These are phyloP conservation scores for Semotilus atromaculatus DNA, from an alignment of 2,797 vertebrate genomes.

Conservation along the genomic window DNA sequence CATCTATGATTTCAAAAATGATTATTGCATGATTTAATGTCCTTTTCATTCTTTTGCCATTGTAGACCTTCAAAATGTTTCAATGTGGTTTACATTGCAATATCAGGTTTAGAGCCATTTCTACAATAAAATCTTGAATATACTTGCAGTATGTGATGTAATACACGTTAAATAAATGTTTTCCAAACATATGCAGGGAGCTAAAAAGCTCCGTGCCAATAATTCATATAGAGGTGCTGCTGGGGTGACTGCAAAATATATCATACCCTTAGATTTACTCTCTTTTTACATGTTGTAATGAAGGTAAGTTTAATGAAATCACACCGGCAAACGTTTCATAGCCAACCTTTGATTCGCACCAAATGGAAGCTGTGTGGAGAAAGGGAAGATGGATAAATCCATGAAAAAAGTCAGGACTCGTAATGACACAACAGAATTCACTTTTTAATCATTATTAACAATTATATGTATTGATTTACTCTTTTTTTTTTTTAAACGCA, in stretches of 20 bases:
- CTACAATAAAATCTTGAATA: not conserved
- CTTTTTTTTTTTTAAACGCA: slow-evolving; percentile 63
- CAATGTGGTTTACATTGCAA: not conserved
- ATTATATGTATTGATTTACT: slow-evolving; percentile 79
- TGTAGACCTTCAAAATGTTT: not conserved
- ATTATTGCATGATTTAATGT: not conserved
- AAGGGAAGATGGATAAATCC: not conserved
- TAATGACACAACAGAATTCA: slow-evolving; percentile 74
- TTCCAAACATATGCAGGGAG: not conserved
- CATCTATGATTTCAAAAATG: not conserved
- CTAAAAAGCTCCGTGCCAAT: not conserved
- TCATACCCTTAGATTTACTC: not conserved
- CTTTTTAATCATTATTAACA: slow-evolving; percentile 80
- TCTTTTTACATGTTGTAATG: not conserved
- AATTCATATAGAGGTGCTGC: not conserved
- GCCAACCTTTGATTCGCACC: not conserved
- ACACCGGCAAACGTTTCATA: not conserved
- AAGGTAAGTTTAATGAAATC: not conserved
- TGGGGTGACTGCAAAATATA: not conserved
- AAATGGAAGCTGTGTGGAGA: not conserved
- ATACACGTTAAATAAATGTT: not conserved
- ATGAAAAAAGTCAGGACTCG: slow-evolving; percentile 40
- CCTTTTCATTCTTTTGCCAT: not conserved
- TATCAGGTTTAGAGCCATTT: not conserved
- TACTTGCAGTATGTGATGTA: not conserved